These are phyloP conservation scores for Leptoteleia sp. DNA, from an alignment of 1,140 invertebrate genomes.

Conservation along the genomic window DNA sequence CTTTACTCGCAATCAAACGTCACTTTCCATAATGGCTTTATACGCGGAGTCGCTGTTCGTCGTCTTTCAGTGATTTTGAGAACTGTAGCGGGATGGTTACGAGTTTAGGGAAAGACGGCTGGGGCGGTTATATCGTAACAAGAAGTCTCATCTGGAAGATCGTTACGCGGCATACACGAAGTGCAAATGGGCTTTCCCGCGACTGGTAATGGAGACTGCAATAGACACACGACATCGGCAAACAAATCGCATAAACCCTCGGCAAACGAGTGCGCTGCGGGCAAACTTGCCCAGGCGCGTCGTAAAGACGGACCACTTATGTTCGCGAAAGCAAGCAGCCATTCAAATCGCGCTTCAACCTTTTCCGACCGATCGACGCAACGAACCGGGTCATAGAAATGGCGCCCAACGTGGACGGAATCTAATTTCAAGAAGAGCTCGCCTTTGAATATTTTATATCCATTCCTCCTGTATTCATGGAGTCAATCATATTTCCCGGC, in stretches of 20 bases:
- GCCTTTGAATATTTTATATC: slow-evolving; percentile 54
- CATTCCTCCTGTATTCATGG: slow-evolving; percentile 17
- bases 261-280: slow-evolving; percentile 28
- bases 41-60: slow-evolving; percentile 12
- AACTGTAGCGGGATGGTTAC: slow-evolving; percentile 7
- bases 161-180: slow-evolving; percentile 55
- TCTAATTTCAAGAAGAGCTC: slow-evolving; percentile 60
- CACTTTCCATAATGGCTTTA: slow-evolving; percentile 46
- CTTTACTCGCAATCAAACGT: slow-evolving; percentile 42
- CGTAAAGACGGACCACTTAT: slow-evolving; percentile 50
- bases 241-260: slow-evolving; percentile 61
- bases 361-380: slow-evolving; percentile 42
- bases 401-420: slow-evolving; percentile 33
- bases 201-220: slow-evolving; percentile 51
- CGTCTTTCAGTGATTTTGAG: slow-evolving; percentile 34
- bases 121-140: slow-evolving; percentile 40
- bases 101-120: not conserved
- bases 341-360: slow-evolving; percentile 11
- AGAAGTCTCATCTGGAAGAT: slow-evolving; percentile 56
- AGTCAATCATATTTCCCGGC: slow-evolving; percentile 60
- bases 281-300: slow-evolving; percentile 26
- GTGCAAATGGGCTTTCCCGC: slow-evolving; percentile 49
- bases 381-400: slow-evolving; percentile 36
- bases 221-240: slow-evolving; percentile 52
- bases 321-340: not conserved